A percentile compares a stretch with the other conserved stretches of the same genome.
Conservation (phyloP, 2,888 invertebrate genomes). For the Apamea monoglypha region DNA sequence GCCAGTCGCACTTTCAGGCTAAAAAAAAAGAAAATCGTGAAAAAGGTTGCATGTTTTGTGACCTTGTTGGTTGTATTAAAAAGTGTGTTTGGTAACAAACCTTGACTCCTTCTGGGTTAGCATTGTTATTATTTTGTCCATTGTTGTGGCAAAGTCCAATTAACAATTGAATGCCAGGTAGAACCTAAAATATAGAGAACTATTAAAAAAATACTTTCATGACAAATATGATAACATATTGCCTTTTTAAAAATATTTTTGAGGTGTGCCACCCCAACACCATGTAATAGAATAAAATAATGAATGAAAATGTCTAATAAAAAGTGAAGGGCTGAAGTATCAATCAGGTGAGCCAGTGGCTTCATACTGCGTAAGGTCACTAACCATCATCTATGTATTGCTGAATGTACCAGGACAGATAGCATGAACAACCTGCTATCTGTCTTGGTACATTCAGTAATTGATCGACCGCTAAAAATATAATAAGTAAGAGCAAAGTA, state of each 20-base stretch:
- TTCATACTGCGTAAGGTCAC: too few relatives aligned
- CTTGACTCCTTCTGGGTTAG: slow-evolving; percentile 82
- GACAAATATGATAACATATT: neutral
- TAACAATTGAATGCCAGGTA: slow-evolving; percentile 97
- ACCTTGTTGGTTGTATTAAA: slow-evolving; percentile 45
- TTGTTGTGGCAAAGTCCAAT: slow-evolving; percentile 97
- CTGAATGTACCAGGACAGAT: too few relatives aligned
- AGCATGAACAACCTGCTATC: too few relatives aligned
- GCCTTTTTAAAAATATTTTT: too few relatives aligned
- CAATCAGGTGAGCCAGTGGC: too few relatives aligned
- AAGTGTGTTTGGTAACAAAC: slow-evolving; percentile 68
- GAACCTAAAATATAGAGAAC: slow-evolving; percentile 89
- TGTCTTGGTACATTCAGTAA: neutral
- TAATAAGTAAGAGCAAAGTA: neutral
- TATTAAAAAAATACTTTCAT: neutral
- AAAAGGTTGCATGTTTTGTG: neutral
- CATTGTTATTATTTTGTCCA: slow-evolving; percentile 82
- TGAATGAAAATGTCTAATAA: too few relatives aligned
- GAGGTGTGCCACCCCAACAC: too few relatives aligned
- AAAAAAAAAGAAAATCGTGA: slow-evolving; percentile 18
- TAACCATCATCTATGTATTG: too few relatives aligned
- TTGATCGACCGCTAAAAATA: neutral
- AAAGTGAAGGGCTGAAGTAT: too few relatives aligned
- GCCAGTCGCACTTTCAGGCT: slow-evolving; percentile 78
- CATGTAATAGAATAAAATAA: too few relatives aligned